Base-by-base conservation (phyloP, 1,140 invertebrate species). In the Sipha flava region DNA sequence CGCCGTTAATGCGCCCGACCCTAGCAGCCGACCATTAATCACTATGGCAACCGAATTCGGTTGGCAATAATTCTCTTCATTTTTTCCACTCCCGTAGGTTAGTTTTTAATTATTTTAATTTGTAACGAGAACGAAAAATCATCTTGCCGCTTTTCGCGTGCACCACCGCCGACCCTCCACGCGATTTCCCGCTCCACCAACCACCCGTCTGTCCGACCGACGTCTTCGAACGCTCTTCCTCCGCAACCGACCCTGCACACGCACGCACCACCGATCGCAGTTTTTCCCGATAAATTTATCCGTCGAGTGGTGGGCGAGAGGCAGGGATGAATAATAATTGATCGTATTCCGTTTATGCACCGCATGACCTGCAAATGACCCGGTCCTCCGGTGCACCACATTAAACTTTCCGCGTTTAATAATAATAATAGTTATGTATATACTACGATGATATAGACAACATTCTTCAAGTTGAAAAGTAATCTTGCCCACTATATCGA, bases 51-150 rank as follows among this genome's bases (percentile, higher is more conserved):
- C 70, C n/a, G 47, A 73, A 73, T 73, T 73, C 47, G 29, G 45
- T 37, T 21, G 70, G 70, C 45, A 52, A 73, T 73, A 52, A 73
- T 73, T 73, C 34, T 49, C 47, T 73, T 73, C 70, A 73, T 73
- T 73, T 73, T 73, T 73, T 43, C 72, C 72, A 23, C 72, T 75
- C 18, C 72, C 31, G 49, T 75, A 75, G 31, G 72, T 75, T 26
- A 18, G 49, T 34, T 75, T 75, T 75, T 75, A 75, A 75, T 75
- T 75, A 75, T 75, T 75, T 75, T 75, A 75, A 75, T 75, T 75
- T 57, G 29, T 52, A 75, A 75, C 72, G 45, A 75, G 72, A 75
- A 75, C 29, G 72, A 75, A 75, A 75, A 75, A 75, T 75, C 47
- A 54, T 52, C 72, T 57, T 26, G 47, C 49, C n/a, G 16, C 29